Conservation (phyloP, 2,797 vertebrate species). For the Spondyliosoma cantharus region DNA sequence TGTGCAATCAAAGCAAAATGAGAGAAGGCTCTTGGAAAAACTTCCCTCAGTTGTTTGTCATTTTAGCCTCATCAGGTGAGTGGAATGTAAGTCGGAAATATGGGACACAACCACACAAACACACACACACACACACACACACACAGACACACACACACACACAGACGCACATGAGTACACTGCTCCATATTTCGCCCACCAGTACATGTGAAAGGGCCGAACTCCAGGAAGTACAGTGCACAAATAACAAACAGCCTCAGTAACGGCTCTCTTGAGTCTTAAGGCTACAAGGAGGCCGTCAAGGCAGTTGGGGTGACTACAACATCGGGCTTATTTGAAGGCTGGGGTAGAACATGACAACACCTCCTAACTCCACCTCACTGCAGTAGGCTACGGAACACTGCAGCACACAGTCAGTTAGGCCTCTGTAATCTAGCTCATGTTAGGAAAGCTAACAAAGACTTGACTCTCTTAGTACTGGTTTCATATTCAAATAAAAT, state of each 20-base stretch:
- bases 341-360: slow-evolving; percentile 19
- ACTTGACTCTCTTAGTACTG: background rate
- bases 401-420: background rate
- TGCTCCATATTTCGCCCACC: background rate
- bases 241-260: slow-evolving; percentile 9
- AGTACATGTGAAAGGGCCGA: slow-evolving; percentile 5
- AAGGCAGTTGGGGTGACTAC: slow-evolving; percentile 24
- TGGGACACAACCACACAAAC: background rate
- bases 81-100: slow-evolving; percentile 29
- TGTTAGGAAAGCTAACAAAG: background rate
- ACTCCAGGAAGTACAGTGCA: background rate
- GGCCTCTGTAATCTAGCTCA: background rate
- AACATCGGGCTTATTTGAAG: slow-evolving; percentile 35
- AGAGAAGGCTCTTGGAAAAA: slow-evolving; percentile 34
- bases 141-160: background rate
- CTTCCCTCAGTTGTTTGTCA: slow-evolving; percentile 26
- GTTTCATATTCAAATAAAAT: background rate
- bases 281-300: slow-evolving; percentile 31
- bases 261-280: slow-evolving; percentile 34
- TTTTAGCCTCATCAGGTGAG: slow-evolving; percentile 21
- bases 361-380: slow-evolving; percentile 5
- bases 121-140: background rate
- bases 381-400: background rate
- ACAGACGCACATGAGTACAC: slow-evolving; percentile 20
- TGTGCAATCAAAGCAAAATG: slow-evolving; percentile 12